Conservation (phyloP, 2,888 invertebrate species). For the Plemyria rubiginata region DNA sequence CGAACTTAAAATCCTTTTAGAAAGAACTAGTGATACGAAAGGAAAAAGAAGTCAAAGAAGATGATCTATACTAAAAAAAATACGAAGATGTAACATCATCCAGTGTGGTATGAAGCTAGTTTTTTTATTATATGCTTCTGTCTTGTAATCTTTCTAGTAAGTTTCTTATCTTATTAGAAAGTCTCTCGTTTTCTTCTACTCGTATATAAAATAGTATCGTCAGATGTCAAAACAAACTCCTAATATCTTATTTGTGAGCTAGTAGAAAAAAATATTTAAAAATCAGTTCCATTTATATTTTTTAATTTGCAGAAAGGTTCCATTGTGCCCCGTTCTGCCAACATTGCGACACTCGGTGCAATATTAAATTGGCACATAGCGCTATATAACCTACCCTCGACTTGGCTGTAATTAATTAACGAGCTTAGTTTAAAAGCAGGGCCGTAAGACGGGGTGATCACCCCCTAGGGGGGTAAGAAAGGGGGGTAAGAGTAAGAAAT, state of each 20-base stretch:
- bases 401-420: slow-evolving; percentile 86
- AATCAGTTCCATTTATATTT: slow-evolving; percentile 22
- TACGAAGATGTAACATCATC: too few relatives aligned
- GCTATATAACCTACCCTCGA: slow-evolving; percentile 78
- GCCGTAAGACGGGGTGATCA: slow-evolving; percentile 79
- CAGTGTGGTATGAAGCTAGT: too few relatives aligned
- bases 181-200: too few relatives aligned
- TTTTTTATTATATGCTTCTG: too few relatives aligned
- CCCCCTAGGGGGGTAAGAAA: slow-evolving; percentile 68
- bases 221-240: neutral
- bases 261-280: slow-evolving; percentile 17
- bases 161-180: too few relatives aligned
- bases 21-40: too few relatives aligned
- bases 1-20: too few relatives aligned
- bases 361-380: slow-evolving; percentile 81
- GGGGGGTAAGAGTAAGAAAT: slow-evolving; percentile 77
- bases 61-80: too few relatives aligned
- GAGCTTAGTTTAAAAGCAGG: slow-evolving; percentile 86
- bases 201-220: too few relatives aligned
- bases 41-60: too few relatives aligned
- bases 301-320: slow-evolving; percentile 33
- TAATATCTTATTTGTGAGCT: neutral
- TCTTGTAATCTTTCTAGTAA: too few relatives aligned
- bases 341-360: slow-evolving; percentile 57
- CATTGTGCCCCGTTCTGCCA: slow-evolving; percentile 36